Evolutionary conservation across 2,797 vertebrate species (phyloP).

Genomic region (Macroramphosus scolopax): DNA sequence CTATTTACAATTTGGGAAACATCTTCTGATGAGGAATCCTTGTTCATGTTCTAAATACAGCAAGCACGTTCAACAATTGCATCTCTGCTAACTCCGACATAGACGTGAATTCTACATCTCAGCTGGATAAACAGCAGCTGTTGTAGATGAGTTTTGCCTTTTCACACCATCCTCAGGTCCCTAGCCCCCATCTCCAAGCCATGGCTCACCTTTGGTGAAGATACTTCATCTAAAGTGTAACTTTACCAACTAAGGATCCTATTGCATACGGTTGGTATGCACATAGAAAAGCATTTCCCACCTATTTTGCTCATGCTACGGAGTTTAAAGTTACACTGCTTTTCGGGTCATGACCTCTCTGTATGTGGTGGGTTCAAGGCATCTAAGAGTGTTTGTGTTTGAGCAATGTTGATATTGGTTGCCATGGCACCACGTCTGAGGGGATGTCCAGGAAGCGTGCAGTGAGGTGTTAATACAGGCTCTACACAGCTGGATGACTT

Average conservation of each 20-base stretch:
- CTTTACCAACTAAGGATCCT: slow-evolving; percentile 54
- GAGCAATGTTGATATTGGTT: slow-evolving; percentile 66
- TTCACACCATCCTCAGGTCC: slow-evolving; percentile 21
- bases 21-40: no score
- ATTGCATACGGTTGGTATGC: slow-evolving; percentile 30
- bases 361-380: slow-evolving; percentile 51
- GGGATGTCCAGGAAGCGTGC: slow-evolving; percentile 64
- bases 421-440: slow-evolving; percentile 59
- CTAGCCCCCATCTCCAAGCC: slow-evolving; percentile 9
- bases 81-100: not conserved
- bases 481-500: slow-evolving; percentile 67
- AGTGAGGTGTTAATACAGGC: slow-evolving; percentile 57
- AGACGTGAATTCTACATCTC: slow-evolving; percentile 10
- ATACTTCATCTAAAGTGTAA: slow-evolving; percentile 52
- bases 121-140: slow-evolving; percentile 57
- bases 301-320: slow-evolving; percentile 59
- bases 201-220: slow-evolving; percentile 51
- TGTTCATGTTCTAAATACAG: no score
- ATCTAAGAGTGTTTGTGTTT: slow-evolving; percentile 68
- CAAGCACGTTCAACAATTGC: no score
- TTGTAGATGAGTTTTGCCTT: slow-evolving; percentile 23
- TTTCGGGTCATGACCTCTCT: slow-evolving; percentile 46
- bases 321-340: slow-evolving; percentile 69
- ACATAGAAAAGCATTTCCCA: slow-evolving; percentile 67
- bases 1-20: no score